Evolutionary conservation across 2,888 invertebrate species (phyloP).

Genomic region (Drymonia ruficornis): DNA sequence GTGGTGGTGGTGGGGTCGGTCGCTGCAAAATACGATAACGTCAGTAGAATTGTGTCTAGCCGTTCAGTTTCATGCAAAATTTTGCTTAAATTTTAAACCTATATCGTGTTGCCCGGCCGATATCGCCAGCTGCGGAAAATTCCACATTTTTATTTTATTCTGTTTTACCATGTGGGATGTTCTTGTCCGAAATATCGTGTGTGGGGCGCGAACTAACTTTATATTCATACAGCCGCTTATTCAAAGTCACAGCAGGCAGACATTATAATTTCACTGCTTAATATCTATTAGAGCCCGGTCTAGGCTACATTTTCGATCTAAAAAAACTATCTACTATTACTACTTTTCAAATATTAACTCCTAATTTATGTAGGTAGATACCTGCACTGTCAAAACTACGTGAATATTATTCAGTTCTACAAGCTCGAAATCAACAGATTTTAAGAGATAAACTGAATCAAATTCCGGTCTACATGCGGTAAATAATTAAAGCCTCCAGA

Average conservation of each 20-base stretch:
- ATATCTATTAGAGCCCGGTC: too few relatives aligned
- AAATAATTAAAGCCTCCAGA: slow-evolving; percentile 47
- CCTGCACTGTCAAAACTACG: too few relatives aligned
- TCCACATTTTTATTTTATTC: slow-evolving; percentile 17
- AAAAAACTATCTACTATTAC: too few relatives aligned
- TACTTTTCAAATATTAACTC: too few relatives aligned
- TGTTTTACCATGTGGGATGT: slow-evolving; percentile 12
- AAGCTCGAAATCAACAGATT: too few relatives aligned
- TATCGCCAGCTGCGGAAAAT: slow-evolving; percentile 35
- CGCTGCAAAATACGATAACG: slow-evolving; percentile 51
- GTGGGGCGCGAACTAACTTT: slow-evolving; percentile 9
- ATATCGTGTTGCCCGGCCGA: slow-evolving; percentile 33
- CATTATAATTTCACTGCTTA: neutral
- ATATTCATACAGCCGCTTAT: too few relatives aligned
- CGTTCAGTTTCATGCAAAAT: slow-evolving; percentile 46
- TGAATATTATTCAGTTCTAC: too few relatives aligned
- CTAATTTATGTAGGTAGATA: too few relatives aligned
- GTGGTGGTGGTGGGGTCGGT: slow-evolving; percentile 27
- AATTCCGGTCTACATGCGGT: neutral
- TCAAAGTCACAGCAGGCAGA: neutral
- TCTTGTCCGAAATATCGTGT: slow-evolving; percentile 9
- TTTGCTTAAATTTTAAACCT: slow-evolving; percentile 48
- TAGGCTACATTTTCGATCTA: too few relatives aligned
- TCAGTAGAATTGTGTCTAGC: slow-evolving; percentile 50
- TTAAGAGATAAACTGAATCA: too few relatives aligned